Conservation (phyloP, 2,113 vertebrate genomes). For the Plecotus auritus region DNA sequence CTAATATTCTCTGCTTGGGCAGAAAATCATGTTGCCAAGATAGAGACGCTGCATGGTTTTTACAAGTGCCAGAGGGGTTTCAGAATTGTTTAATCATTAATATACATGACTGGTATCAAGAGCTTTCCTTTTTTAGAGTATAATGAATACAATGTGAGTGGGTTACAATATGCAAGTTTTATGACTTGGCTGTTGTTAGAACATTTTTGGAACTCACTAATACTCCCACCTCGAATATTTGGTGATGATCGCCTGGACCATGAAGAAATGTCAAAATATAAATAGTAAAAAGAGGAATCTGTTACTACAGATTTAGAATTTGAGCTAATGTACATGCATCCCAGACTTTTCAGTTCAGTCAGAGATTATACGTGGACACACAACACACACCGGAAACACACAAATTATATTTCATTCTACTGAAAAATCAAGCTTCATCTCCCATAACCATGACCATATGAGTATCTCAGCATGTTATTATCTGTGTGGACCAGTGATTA, state of each 20-base stretch:
- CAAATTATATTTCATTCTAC: conserved; percentile 23
- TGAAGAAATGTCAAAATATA: conserved; percentile 64
- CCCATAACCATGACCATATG: background rate
- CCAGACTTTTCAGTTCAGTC: background rate
- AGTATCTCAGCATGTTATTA: background rate
- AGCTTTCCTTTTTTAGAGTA: conserved; percentile 20
- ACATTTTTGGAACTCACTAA: conserved; percentile 60
- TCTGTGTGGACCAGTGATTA: background rate
- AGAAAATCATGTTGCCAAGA: conserved; percentile 22
- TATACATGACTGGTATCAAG: conserved; percentile 52
- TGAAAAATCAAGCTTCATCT: background rate
- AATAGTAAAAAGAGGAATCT: conserved; percentile 29
- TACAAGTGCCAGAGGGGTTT: conserved; percentile 19
- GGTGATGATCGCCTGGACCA: conserved; percentile 19
- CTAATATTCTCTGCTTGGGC: background rate
- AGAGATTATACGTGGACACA: background rate
- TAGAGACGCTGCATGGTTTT: background rate
- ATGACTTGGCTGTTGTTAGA: conserved; percentile 51
- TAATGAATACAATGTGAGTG: conserved; percentile 66
- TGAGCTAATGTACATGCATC: conserved; percentile 3
- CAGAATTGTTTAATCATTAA: conserved; percentile 39
- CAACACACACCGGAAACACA: background rate
- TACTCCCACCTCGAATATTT: conserved; percentile 59
- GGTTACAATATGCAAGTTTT: conserved; percentile 65
- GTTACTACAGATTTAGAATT: background rate